Evolutionary conservation across 2,797 vertebrate genomes (phyloP), one percentile per base, ranked within the genome.

Genomic region (Argentina silus): DNA sequence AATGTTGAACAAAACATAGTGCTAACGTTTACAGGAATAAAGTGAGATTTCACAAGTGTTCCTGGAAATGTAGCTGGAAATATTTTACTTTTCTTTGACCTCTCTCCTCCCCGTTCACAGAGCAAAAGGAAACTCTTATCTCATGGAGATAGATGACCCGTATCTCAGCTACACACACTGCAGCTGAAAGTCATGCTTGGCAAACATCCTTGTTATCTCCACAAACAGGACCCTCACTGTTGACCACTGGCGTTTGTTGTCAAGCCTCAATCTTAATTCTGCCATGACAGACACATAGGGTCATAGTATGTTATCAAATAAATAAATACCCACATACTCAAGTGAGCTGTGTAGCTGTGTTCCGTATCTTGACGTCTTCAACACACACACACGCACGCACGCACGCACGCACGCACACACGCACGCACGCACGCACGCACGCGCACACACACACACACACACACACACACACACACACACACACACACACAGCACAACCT

Each of bases 171-270:
- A 79, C 77, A 79, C 83, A 88, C 78, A 66, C 67, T 82, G 75
- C 78, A 74, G 69, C 81, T 87, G 89, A 88, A 89, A 88, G 75
- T 87, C 75, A 83, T 53, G 15, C 14, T 15, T 85, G 86, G 83
- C 87, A 93, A 91, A 83, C 73, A 75, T 74, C 60, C 10, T 23
- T 17, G 82, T 90, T 91, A 92, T 93, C 87, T 92, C 47, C 17
- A 70, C 23, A 53, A 89, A 87, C 90, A 91, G 79, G 69, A 77
- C 42, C 56, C 69, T 82, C 43, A 45, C 19, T 81, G 70, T 72
- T 85, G 74, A 84, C 73, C 69, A 64, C 8, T 10, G 44, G 47
- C 64, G 42, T 56, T 74, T 65, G 59, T 80, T 66, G 78, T 36
- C 78, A 74, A 71, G 14, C 15, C 7, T 15, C 53, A 77, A 9